Base-by-base conservation (phyloP, 1,140 invertebrate species). In the Brachionus manjavacas region DNA sequence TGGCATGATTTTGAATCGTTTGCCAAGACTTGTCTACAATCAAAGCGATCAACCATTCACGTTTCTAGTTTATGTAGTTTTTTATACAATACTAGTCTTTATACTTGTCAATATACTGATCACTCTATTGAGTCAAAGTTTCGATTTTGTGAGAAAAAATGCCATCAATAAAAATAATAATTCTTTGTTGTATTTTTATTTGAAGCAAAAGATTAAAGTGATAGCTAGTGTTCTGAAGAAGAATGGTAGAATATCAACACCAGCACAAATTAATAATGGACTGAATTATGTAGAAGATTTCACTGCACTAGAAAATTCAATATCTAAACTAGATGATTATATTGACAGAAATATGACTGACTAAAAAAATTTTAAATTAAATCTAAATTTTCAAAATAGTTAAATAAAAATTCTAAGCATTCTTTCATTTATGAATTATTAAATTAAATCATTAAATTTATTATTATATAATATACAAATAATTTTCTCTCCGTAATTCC, bases 71-170 rank as follows among this genome's bases (percentile, higher is more conserved):
- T 74, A 16, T 43, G 2, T 43, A 0, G 4, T 43, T 20, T 74
- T 43, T 25, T 74, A 74, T 74, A 7, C 23, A 16, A 43, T 74
- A 3, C 3, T 74, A 7, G 70, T 80, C 16, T 80, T 80, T 31
- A 66, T 55, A 55, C 16, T 80, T n/a, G 4, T 80, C 14, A 80
- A 80, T 14, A 35, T 80, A 8, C 52, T 80, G 3, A 55, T 80
- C 3, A 80, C 78, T 39, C 4, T 80, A 35, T 35, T 80, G 11
- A 80, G 43, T 16, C 6, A 55, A 39, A 66, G 16, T 12, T 80
- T 55, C 43, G 25, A 49, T 25, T 16, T 20, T 31, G 23, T 23
- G 11, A 14, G 46, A 52, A 52, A 52, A 6, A 52, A 52, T 52
- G 14, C 4, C 16, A 52, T 14, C n/a, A 52, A 52, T 6, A 14